Conservation (phyloP, 1,140 invertebrate species). For the Pogonus chalceus region DNA sequence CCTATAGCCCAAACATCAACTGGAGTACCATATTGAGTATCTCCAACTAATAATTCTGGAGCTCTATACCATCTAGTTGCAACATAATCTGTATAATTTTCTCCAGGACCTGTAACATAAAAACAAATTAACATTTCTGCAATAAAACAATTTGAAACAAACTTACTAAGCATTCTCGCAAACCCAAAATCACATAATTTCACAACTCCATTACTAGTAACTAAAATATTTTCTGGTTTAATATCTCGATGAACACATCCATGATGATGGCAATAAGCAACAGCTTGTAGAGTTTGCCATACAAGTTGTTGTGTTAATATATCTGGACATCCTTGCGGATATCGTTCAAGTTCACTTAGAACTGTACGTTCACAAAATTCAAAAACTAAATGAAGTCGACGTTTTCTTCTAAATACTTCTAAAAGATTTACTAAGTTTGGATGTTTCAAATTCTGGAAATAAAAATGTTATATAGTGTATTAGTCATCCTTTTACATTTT, state of each 20-base stretch:
- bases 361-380: conserved; percentile 98
- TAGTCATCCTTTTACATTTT: background rate
- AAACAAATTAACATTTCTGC: background rate
- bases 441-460: conserved; percentile 89
- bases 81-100: conserved; percentile 99
- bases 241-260: conserved; percentile 96
- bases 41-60: conserved; percentile 92
- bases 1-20: conserved; percentile 97
- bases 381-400: conserved; percentile 94
- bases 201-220: conserved; percentile 88
- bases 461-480: background rate
- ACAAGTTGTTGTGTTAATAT: conserved; percentile 81
- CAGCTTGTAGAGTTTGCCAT: conserved; percentile 90
- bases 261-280: conserved; percentile 93
- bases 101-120: conserved; percentile 59
- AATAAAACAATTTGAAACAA: background rate
- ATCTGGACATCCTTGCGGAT: conserved; percentile 68
- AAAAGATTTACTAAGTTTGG: conserved; percentile 94
- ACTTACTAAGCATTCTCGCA: conserved; percentile 89
- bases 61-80: conserved; percentile 97
- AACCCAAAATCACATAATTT: conserved; percentile 99
- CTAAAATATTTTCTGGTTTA: conserved; percentile 97
- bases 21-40: conserved; percentile 91
- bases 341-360: conserved; percentile 84
- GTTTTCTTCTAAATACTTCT: conserved; percentile 95